These are phyloP conservation scores for Watsonalla cultraria DNA, from an alignment of 2,888 invertebrate genomes.

Conservation along the genomic window DNA sequence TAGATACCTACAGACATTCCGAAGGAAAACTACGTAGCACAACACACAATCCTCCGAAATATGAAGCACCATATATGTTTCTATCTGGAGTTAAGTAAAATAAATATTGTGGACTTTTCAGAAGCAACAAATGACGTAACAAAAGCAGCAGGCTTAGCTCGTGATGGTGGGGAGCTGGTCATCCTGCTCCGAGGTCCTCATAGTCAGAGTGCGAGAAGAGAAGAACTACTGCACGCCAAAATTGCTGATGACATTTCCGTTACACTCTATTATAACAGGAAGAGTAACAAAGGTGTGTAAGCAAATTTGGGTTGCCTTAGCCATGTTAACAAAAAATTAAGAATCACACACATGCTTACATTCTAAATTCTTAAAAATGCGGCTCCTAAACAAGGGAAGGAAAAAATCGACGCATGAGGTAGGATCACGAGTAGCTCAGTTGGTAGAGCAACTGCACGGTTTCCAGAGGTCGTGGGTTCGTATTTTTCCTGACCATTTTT, in stretches of 20 bases:
- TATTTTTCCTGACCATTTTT: too few relatives aligned
- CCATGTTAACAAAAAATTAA: neutral
- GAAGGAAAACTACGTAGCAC: too few relatives aligned
- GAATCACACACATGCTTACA: too few relatives aligned
- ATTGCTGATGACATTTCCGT: constrained; percentile 50
- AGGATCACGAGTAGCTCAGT: too few relatives aligned
- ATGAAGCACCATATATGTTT: too few relatives aligned
- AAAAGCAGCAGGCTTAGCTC: constrained; percentile 40
- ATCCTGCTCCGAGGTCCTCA: constrained; percentile 53
- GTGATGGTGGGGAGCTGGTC: constrained; percentile 50
- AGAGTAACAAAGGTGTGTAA: constrained; percentile 56
- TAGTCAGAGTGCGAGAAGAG: constrained; percentile 39
- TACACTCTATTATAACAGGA: constrained; percentile 56
- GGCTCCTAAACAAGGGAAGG: too few relatives aligned
- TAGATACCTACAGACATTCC: too few relatives aligned
- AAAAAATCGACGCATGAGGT: too few relatives aligned
- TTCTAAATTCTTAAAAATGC: too few relatives aligned
- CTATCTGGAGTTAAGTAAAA: neutral
- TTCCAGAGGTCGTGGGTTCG: too few relatives aligned
- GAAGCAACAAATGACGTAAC: constrained; percentile 54
- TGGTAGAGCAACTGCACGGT: too few relatives aligned
- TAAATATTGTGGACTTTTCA: constrained; percentile 28
- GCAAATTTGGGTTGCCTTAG: constrained; percentile 1
- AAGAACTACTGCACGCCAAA: constrained; percentile 55
- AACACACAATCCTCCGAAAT: too few relatives aligned